Conservation (phyloP, 2,888 invertebrate species). For the Drosophila peninsularis region DNA sequence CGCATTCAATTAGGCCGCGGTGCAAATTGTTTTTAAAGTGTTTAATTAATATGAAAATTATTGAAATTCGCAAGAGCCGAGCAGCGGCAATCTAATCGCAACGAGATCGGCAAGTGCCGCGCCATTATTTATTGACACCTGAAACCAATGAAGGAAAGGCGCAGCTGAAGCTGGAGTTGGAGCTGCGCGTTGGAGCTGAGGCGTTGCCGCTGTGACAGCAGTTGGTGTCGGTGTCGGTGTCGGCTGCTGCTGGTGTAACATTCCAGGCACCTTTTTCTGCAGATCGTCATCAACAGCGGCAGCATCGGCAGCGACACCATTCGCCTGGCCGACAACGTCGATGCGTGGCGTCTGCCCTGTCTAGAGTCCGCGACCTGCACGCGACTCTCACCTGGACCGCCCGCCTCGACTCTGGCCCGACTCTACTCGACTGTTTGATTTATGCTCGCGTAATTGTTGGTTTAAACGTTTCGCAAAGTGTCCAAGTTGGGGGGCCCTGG, state of each 20-base stretch:
- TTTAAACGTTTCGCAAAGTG: constrained; percentile 82
- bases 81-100: constrained; percentile 72
- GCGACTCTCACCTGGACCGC: constrained; percentile 72
- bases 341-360: neutral
- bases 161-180: constrained; percentile 10
- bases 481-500: constrained; percentile 39
- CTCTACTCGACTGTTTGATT: constrained; percentile 84
- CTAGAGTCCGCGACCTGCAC: constrained; percentile 53
- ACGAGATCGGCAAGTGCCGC: constrained; percentile 82
- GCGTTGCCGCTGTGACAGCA: constrained; percentile 75
- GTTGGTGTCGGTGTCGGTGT: constrained; percentile 65
- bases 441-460: constrained; percentile 85
- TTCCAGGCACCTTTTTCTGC: constrained; percentile 52
- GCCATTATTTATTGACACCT: constrained; percentile 84
- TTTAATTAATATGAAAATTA: constrained; percentile 77
- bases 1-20: constrained; percentile 29
- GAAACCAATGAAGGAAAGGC: constrained; percentile 75
- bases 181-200: constrained; percentile 48
- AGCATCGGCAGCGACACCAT: constrained; percentile 43
- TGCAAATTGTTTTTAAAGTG: constrained; percentile 78
- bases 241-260: constrained; percentile 54
- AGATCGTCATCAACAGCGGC: constrained; percentile 52
- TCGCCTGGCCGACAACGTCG: constrained; percentile 20
- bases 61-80: constrained; percentile 56
- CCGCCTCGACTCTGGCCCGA: constrained; percentile 42